Evolutionary conservation across 1,140 invertebrate species (phyloP).

Genomic region (Colletes gigas): DNA sequence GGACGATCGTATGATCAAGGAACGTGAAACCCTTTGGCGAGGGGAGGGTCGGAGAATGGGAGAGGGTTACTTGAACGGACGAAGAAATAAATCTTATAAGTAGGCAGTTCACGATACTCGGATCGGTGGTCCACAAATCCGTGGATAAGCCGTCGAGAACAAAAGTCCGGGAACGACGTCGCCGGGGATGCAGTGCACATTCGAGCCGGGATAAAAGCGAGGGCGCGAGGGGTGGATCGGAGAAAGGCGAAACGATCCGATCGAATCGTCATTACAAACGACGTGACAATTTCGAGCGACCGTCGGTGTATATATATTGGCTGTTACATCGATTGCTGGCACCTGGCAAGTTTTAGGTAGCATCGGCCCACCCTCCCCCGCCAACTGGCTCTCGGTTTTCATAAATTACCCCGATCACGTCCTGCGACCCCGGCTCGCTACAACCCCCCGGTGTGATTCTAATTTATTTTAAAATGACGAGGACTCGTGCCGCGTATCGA

Average conservation of each 20-base stretch:
- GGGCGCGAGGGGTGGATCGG: background rate
- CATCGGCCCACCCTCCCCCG: slow-evolving; percentile 1
- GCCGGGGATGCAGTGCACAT: slow-evolving; percentile 51
- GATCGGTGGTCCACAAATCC: slow-evolving; percentile 63
- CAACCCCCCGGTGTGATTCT: slow-evolving; percentile 38
- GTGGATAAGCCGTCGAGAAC: slow-evolving; percentile 65
- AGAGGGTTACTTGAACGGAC: slow-evolving; percentile 15
- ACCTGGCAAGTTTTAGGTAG: slow-evolving; percentile 28
- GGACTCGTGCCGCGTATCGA: background rate
- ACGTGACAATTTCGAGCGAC: slow-evolving; percentile 60
- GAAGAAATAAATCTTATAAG: slow-evolving; percentile 64
- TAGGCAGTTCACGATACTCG: slow-evolving; percentile 66
- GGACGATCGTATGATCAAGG: background rate
- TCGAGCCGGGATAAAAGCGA: slow-evolving; percentile 46
- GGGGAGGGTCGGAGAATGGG: background rate
- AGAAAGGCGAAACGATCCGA: slow-evolving; percentile 51
- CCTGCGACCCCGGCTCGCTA: slow-evolving; percentile 20
- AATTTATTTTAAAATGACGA: slow-evolving; percentile 55
- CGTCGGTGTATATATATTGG: slow-evolving; percentile 59
- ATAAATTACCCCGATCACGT: slow-evolving; percentile 60
- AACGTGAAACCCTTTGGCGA: too few species aligned
- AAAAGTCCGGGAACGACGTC: slow-evolving; percentile 51
- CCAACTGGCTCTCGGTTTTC: slow-evolving; percentile 30
- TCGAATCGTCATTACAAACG: slow-evolving; percentile 68
- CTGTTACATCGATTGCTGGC: slow-evolving; percentile 49